Evolutionary conservation across 2,797 vertebrate genomes (phyloP), one percentile per base, ranked within the genome.

Genomic region (Kryptopterus vitreolus): DNA sequence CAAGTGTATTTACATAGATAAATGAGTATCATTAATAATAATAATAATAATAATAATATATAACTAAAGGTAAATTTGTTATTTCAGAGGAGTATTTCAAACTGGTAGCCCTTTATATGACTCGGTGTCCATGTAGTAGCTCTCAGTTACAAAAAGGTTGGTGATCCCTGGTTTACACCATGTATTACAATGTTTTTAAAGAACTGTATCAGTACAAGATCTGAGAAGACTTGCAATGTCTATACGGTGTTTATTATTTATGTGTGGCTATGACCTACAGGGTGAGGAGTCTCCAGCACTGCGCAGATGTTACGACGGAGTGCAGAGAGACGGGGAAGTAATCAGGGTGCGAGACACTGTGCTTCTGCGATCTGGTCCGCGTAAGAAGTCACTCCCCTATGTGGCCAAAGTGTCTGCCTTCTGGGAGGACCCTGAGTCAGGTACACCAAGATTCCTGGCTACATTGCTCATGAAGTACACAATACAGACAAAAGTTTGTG

Each of bases 391-490:
- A 18, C 95, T 98, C 89, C 98, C 98, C 57, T 99, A 96, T 0
- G 96, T 99, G 83, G 98, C 98, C 78, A 99, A 99, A 92, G 96
- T 99, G 86, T 99, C 98, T 0, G 95, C 98, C 0, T 93, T 99
- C 85, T 99, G 98, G 98, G 96, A 98, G 86, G 96, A 99, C 83
- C 96, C 98, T 4, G 96, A 98, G 87, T 95, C 98, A 93, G 97
- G 98, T 98, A 94, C 50, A 22, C 12, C 29, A 35, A 65, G 29
- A 63, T 43, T 61, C 52, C n/a, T 57, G 15, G 24, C n/a, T 24
- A 8, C 12, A 2, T 38, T 13, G 24, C 24, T 24, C 26, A 70
- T 20, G 8, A 70, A 52, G 11, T 31, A 26, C 24, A 29, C 43
- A 43, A 43, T 43, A 43, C 10, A 10, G 38, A 43, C 38, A 43